Evolutionary conservation across 2,113 vertebrate genomes (phyloP).

Genomic region (Ailurus styani): DNA sequence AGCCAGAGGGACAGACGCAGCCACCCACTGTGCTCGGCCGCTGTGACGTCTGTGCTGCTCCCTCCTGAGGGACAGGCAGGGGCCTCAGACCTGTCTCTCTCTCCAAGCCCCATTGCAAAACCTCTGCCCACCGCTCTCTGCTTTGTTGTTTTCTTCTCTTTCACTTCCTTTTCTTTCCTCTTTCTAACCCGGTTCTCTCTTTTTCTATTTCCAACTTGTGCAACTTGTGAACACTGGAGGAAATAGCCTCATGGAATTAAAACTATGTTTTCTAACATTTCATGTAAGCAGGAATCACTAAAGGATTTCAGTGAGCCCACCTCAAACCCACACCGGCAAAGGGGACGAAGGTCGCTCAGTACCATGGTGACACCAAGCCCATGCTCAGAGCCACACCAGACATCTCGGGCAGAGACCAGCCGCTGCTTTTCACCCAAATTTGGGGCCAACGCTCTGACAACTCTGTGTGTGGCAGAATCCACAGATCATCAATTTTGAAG

Average conservation of each 20-base stretch:
- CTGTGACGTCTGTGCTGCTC: rapidly evolving
- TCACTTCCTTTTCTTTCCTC: background rate
- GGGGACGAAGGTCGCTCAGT: rapidly evolving
- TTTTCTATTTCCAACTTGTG: background rate
- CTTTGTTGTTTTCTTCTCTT: background rate
- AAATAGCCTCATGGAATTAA: background rate
- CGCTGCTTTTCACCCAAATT: background rate
- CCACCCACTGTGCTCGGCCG: rapidly evolving
- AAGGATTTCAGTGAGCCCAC: background rate
- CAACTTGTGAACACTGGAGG: background rate
- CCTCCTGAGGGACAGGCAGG: too few species aligned
- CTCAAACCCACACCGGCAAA: too few species aligned
- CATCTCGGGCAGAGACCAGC: rapidly evolving
- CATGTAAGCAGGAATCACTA: background rate
- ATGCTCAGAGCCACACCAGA: too few species aligned
- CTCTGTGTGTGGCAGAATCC: background rate
- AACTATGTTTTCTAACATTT: background rate
- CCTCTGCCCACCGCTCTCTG: too few species aligned
- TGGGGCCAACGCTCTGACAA: background rate
- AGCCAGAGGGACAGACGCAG: background rate
- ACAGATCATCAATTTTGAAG: background rate
- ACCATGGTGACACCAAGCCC: rapidly evolving
- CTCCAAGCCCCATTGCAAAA: background rate
- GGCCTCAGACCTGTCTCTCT: background rate
- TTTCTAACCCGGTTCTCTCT: background rate